phyloP scores from a whole-genome alignment of 2,888 invertebrate species.

The Eudasyphora cyanicolor region DNA sequence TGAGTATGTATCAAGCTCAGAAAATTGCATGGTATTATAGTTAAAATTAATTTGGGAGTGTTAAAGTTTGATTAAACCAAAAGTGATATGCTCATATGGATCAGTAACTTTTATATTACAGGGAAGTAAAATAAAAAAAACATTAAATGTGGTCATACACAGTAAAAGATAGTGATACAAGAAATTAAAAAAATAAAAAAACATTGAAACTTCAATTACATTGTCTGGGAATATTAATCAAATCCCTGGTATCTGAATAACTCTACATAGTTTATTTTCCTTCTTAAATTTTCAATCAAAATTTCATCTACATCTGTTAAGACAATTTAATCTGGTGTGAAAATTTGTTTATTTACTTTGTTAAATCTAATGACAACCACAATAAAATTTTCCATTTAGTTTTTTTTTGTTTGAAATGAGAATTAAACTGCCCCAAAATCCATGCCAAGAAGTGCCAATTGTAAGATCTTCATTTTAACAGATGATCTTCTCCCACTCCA shows the following conservation, averaged over 20 bases:
- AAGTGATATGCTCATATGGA: background rate
- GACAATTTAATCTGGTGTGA: constrained; percentile 25
- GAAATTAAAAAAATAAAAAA: no score
- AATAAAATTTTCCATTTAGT: background rate
- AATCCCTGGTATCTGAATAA: background rate
- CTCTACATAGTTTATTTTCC: background rate
- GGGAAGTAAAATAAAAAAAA: background rate
- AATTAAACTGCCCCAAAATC: background rate
- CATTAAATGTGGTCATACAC: no score
- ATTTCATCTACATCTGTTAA: constrained; percentile 32
- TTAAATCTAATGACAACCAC: no score
- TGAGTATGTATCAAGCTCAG: background rate
- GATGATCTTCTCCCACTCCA: background rate
- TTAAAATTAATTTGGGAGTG: constrained; percentile 17
- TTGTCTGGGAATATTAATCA: no score
- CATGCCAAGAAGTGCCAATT: constrained; percentile 12
- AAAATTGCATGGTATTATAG: background rate
- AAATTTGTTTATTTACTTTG: constrained; percentile 28
- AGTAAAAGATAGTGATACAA: no score
- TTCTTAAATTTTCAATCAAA: no score
- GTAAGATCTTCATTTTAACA: background rate
- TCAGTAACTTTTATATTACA: background rate
- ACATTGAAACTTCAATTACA: no score
- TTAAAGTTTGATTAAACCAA: background rate
- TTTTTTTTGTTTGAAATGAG: background rate